These are phyloP conservation scores for Meliscaeva auricollis DNA, from an alignment of 2,888 invertebrate species.

Conservation along the genomic window DNA sequence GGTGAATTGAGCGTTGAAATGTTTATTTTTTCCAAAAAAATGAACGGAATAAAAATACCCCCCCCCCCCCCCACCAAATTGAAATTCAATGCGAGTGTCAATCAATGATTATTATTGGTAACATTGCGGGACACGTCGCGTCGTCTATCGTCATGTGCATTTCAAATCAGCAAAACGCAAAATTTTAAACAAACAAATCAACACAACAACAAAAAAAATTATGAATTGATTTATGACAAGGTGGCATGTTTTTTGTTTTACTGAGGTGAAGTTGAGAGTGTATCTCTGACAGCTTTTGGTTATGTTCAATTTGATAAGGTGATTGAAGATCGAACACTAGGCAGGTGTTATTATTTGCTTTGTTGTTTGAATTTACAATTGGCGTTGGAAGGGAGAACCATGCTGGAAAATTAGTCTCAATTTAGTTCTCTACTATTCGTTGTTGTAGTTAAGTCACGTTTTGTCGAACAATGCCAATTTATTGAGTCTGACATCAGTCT, in stretches of 20 bases:
- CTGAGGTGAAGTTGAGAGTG: constrained; percentile 10
- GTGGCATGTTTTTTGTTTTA: constrained; percentile 33
- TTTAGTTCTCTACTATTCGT: constrained; percentile 37
- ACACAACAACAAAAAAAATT: no score
- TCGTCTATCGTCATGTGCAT: constrained; percentile 54
- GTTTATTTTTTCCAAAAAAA: constrained; percentile 13
- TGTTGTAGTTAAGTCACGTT: constrained; percentile 53
- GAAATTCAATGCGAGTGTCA: constrained; percentile 57
- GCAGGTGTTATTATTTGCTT: constrained; percentile 64
- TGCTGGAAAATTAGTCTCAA: constrained; percentile 42
- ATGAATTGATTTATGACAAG: constrained; percentile 70
- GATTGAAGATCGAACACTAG: constrained; percentile 5
- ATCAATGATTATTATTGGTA: constrained; percentile 54
- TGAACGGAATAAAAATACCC: constrained; percentile 10
- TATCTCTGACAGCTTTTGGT: constrained; percentile 33
- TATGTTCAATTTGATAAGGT: constrained; percentile 29
- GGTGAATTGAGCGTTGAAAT: constrained; percentile 7
- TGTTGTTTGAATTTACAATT: constrained; percentile 22
- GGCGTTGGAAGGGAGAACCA: constrained; percentile 9
- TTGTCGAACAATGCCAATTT: constrained; percentile 57
- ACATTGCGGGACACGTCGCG: constrained; percentile 37
- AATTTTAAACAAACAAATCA: no score
- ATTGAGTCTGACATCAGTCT: constrained; percentile 41
- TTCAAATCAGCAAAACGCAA: constrained; percentile 35
- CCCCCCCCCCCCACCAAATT: constrained; percentile 35